These are phyloP conservation scores for Yponomeuta cagnagella DNA, from an alignment of 2,888 invertebrate genomes.

Conservation along the genomic window DNA sequence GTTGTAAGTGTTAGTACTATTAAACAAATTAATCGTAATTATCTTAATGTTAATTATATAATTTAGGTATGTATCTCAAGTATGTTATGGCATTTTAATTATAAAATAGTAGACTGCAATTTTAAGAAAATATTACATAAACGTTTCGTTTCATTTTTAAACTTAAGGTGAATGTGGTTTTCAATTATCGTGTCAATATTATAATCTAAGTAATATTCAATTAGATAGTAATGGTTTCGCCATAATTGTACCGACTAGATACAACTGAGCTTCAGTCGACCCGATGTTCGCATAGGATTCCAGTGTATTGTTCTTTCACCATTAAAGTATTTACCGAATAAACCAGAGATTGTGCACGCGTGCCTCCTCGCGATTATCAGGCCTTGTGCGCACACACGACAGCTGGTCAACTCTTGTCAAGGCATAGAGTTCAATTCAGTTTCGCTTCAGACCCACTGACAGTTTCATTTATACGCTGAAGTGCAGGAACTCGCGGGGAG, in stretches of 20 bases:
- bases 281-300: slow-evolving; percentile 53
- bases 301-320: slow-evolving; percentile 63
- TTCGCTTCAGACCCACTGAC: too few relatives aligned
- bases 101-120: slow-evolving; percentile 36
- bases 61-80: slow-evolving; percentile 37
- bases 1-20: slow-evolving; percentile 43
- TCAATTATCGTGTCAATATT: slow-evolving; percentile 67
- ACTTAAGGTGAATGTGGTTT: slow-evolving; percentile 48
- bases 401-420: background rate
- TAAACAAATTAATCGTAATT: slow-evolving; percentile 52
- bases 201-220: slow-evolving; percentile 49
- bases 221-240: slow-evolving; percentile 55
- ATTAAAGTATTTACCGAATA: slow-evolving; percentile 61
- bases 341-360: slow-evolving; percentile 27
- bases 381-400: too few relatives aligned
- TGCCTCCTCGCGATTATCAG: slow-evolving; percentile 18
- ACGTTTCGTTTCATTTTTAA: slow-evolving; percentile 30
- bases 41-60: slow-evolving; percentile 32
- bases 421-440: background rate
- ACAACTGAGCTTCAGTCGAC: slow-evolving; percentile 58
- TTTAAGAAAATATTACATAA: slow-evolving; percentile 30
- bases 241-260: slow-evolving; percentile 51
- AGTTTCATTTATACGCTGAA: background rate
- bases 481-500: background rate
- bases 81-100: slow-evolving; percentile 45